Evolutionary conservation across 2,113 vertebrate genomes (phyloP), one percentile per base, ranked within the genome.

Genomic region (Myrmecophaga tridactyla): DNA sequence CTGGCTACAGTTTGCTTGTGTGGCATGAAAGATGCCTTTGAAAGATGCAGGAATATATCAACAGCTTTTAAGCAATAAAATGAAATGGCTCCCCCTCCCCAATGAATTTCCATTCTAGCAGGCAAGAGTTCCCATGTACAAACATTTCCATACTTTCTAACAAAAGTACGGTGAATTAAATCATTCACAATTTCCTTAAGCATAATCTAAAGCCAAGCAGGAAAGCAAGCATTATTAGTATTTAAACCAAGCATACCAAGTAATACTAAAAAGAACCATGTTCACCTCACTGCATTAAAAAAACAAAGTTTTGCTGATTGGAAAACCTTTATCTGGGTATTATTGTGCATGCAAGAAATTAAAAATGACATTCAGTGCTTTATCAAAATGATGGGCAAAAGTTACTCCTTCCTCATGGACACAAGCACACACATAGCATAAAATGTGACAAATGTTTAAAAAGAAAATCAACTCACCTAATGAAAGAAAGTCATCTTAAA

Each of bases 21-120:
- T 76, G 94, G 96, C 94, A 46, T 88, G 77, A 96, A 96, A 97
- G 92, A 96, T 96, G 86, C 31, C 81, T 96, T 96, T 97, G 92
- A 96, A 96, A 89, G 89, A 94, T 81, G 39, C 63, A 92, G 73
- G 87, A 96, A 70, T 82, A n/a, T 69, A 95, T 83, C 85, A 86
- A 94, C 77, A 91, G 78, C 73, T 96, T 91, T 89, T 51, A 69
- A 69, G 90, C 93, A 94, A 82, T 92, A 91, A 94, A 96, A 91
- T 53, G 56, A 97, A 96, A 85, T 10, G 36, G 36, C 23, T 39
- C 51, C 48, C 86, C 86, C 86, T 36, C 77, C 86, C 67, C 75
- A n/a, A 1, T 53, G 89, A 95, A 70, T 97, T 97, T 95, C 82
- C 78, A 96, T 95, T 88, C 67, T 58, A 92, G 67, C 88, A 77